These are phyloP conservation scores for Pandemis heparana DNA, from an alignment of 2,888 invertebrate species.

Conservation along the genomic window DNA sequence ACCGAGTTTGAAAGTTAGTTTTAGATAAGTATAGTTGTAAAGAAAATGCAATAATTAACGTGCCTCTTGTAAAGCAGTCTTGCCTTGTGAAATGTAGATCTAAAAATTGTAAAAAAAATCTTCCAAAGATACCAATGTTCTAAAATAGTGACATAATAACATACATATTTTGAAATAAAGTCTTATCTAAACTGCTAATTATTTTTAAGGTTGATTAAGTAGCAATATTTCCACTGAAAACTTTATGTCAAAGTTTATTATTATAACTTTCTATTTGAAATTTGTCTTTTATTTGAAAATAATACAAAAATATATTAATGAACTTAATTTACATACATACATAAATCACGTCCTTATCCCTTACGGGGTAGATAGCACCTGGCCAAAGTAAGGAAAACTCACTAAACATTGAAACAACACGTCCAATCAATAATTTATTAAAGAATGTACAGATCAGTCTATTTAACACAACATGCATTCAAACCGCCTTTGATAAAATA, in stretches of 20 bases:
- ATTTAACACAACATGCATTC: not conserved
- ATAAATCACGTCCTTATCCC: too few species aligned
- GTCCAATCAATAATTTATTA: not conserved
- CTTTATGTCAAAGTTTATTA: slow-evolving; percentile 38
- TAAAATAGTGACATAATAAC: slow-evolving; percentile 42
- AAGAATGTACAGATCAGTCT: not conserved
- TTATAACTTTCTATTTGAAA: slow-evolving; percentile 32
- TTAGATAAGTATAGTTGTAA: slow-evolving; percentile 1
- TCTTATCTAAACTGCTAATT: slow-evolving; percentile 31
- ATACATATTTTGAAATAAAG: slow-evolving; percentile 37
- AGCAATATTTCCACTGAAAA: slow-evolving; percentile 36
- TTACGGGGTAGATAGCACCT: too few species aligned
- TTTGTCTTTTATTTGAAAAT: slow-evolving; percentile 12
- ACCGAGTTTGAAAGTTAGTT: slow-evolving; percentile 46
- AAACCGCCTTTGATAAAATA: not conserved
- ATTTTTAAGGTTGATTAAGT: slow-evolving; percentile 26
- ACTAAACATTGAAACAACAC: not conserved
- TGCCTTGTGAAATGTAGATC: slow-evolving; percentile 64
- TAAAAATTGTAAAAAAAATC: slow-evolving; percentile 45
- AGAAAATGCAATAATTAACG: slow-evolving; percentile 59
- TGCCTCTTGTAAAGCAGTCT: slow-evolving; percentile 70
- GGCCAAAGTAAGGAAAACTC: not conserved
- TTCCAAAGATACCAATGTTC: slow-evolving; percentile 46
- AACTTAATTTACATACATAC: too few species aligned
- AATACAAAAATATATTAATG: too few species aligned